Conservation (phyloP, 64 coral and sea anemone species). For the Pocillopora verrucosa region DNA sequence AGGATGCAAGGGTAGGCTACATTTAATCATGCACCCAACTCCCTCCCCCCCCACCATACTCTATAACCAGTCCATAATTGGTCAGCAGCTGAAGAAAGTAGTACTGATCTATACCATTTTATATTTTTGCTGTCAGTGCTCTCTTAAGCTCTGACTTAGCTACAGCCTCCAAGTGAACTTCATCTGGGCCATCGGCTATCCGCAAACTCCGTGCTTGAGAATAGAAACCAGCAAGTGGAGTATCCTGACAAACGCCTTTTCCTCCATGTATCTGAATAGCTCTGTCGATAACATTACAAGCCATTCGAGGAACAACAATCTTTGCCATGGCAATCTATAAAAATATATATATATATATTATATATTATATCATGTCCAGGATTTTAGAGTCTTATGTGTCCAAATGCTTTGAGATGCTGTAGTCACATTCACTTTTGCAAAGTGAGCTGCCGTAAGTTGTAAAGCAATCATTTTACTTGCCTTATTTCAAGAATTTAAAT, state of each 20-base stretch:
- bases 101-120: neutral
- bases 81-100: no score
- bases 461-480: no score
- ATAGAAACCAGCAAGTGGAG: constrained; percentile 79
- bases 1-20: no score
- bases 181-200: constrained; percentile 98
- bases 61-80: no score
- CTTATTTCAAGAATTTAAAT: no score
- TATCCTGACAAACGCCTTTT: constrained; percentile 92
- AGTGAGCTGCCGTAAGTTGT: no score
- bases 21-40: no score
- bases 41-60: no score
- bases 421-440: no score
- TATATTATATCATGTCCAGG: neutral
- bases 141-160: constrained; percentile 88
- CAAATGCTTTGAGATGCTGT: no score
- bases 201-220: constrained; percentile 61
- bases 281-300: constrained; percentile 81
- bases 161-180: constrained; percentile 90
- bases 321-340: constrained; percentile 98
- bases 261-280: constrained; percentile 98
- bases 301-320: constrained; percentile 82
- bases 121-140: constrained; percentile 73
- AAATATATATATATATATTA: neutral
- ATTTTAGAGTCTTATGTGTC: no score